A percentile compares a stretch with the other conserved stretches of the same genome.
Conservation (phyloP, 2,113 vertebrate species). For the Genyomyrus donnyi region DNA sequence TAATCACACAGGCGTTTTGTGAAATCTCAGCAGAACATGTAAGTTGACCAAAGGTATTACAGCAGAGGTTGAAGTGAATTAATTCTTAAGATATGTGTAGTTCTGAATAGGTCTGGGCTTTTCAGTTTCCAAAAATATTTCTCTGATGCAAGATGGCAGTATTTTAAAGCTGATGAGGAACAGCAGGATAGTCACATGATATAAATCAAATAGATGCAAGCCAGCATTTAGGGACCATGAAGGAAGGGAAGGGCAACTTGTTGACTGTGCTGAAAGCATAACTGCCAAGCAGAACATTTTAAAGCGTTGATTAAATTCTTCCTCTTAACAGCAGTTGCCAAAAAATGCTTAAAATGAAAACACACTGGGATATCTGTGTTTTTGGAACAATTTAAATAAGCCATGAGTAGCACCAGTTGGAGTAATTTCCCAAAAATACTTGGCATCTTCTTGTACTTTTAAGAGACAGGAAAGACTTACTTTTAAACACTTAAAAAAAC, state of each 20-base stretch:
- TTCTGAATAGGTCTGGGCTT: constrained; percentile 55
- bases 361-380: constrained; percentile 8
- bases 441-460: background rate
- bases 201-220: constrained; percentile 68
- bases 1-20: constrained; percentile 58
- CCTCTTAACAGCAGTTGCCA: constrained; percentile 11
- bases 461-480: background rate
- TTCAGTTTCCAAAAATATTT: constrained; percentile 69
- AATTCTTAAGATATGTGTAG: constrained; percentile 68
- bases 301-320: constrained; percentile 22
- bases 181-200: constrained; percentile 69
- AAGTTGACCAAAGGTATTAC: constrained; percentile 75
- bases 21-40: constrained; percentile 68
- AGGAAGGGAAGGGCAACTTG: constrained; percentile 44
- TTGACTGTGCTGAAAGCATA: constrained; percentile 45
- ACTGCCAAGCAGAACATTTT: constrained; percentile 16
- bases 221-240: constrained; percentile 45
- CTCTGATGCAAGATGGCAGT: constrained; percentile 66
- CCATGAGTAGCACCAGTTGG: background rate
- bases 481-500: background rate
- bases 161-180: constrained; percentile 73
- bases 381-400: constrained; percentile 3
- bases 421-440: constrained; percentile 13
- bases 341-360: background rate
- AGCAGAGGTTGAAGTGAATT: constrained; percentile 60